Evolutionary conservation across 2,113 vertebrate species (phyloP), one percentile per base, ranked within the genome.

Genomic region (Ptilorrhoa leucosticta): DNA sequence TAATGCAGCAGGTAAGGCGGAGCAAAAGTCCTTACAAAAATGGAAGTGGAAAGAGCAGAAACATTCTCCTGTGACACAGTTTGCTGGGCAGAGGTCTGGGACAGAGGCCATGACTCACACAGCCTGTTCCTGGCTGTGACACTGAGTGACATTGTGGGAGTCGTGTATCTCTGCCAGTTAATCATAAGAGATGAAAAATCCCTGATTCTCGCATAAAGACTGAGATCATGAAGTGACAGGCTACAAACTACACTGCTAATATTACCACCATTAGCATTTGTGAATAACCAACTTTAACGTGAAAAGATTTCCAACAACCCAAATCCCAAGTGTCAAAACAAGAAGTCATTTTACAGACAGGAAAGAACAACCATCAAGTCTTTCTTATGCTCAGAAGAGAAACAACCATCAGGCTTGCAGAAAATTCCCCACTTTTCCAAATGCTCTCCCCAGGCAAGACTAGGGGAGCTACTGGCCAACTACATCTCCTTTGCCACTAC

Each of bases 251-350:
- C 22, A 51, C 31, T 53, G 54, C 61, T 91, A 72, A 93, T 79
- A 79, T 82, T 45, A 65, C 37, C 40, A 23, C 30, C 37, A 65
- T 78, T 84, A 91, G 48, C 73, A 60, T 48, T 91, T 3, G 10
- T 82, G 83, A 93, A 93, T 79, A 94, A 84, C 64, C 77, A 94
- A 61, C 53, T 77, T 68, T 37, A 81, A 94, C 31, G 19, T 20
- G 15, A 95, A 91, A 94, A 76, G 48, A 51, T 89, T 94, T 87
- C 77, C 91, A 94, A 48, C 86, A 88, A 87, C 44, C 56, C 53
- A 57, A 94, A 83, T 82, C 56, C 73, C 53, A 48, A 48, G n/a
- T 76, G 72, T 87, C 91, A 89, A 85, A 95, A 87, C 81, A 91
- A 42, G 51, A 71, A 94, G 82, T 73, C 50, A 60, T 91, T 91